A percentile compares a stretch with the other conserved stretches of the same genome.
Evolutionary conservation across 2,888 invertebrate genomes (phyloP).

Genomic region (Macrophya alboannulata): DNA sequence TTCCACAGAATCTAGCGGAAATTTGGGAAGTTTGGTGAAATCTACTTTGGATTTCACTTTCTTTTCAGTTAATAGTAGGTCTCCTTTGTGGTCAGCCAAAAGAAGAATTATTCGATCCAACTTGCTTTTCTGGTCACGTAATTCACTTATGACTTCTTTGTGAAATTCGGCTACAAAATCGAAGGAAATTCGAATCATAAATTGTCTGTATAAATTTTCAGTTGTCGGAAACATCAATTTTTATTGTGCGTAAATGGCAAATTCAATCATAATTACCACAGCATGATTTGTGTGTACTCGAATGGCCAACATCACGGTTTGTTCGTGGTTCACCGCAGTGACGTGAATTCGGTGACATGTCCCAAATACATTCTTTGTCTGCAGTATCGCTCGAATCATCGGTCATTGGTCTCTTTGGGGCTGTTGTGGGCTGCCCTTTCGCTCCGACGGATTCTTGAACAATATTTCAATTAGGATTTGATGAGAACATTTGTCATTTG

Average conservation of each 20-base stretch:
- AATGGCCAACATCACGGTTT: constrained; percentile 17
- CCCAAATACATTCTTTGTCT: constrained; percentile 19
- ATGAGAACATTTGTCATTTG: constrained; percentile 21
- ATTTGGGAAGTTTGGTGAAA: not conserved
- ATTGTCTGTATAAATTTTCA: constrained; percentile 34
- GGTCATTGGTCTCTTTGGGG: not conserved
- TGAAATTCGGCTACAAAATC: constrained; percentile 27
- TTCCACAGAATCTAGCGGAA: not conserved
- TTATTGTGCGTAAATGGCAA: constrained; percentile 30
- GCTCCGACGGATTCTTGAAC: constrained; percentile 29
- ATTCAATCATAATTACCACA: constrained; percentile 38
- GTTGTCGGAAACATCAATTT: constrained; percentile 14
- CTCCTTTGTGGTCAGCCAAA: not conserved
- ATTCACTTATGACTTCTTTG: constrained; percentile 1
- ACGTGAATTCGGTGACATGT: constrained; percentile 26
- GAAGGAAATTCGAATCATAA: not conserved
- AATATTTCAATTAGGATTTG: constrained; percentile 1
- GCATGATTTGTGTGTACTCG: constrained; percentile 38
- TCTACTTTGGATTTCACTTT: constrained; percentile 32
- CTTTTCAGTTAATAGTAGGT: constrained; percentile 12
- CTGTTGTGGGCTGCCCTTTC: constrained; percentile 3
- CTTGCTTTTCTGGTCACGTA: not conserved
- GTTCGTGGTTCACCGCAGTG: constrained; percentile 29
- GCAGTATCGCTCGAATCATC: not conserved
- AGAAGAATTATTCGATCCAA: constrained; percentile 10